phyloP scores from a whole-genome alignment of 2,113 vertebrate genomes.

The Dipodomys merriami region DNA sequence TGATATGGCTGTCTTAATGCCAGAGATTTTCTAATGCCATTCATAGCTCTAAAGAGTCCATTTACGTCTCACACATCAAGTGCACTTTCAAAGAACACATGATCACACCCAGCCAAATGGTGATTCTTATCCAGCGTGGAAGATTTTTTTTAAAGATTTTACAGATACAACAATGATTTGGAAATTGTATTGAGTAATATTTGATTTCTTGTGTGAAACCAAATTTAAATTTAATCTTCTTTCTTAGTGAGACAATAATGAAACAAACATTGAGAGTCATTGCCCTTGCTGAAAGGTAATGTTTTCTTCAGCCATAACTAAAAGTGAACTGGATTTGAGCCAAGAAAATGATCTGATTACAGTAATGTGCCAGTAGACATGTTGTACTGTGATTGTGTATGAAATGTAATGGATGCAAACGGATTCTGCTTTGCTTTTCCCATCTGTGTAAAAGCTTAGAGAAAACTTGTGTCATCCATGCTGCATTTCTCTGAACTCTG shows the following conservation, averaged over 20 bases:
- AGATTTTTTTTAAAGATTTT: background rate
- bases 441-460: background rate
- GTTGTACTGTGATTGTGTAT: background rate
- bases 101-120: background rate
- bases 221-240: conserved; percentile 36
- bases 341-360: conserved; percentile 34
- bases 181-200: background rate
- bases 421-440: background rate
- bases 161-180: background rate
- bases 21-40: conserved; percentile 32
- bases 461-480: background rate
- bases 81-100: background rate
- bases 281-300: background rate
- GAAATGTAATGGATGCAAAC: background rate
- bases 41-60: background rate
- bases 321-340: background rate
- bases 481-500: background rate
- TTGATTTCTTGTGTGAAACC: conserved; percentile 38
- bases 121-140: background rate
- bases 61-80: background rate
- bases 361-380: background rate
- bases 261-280: conserved; percentile 3
- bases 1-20: background rate
- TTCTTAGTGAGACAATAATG: background rate
- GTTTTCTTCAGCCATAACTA: conserved; percentile 21